Base-by-base conservation (phyloP, 2,797 vertebrate genomes). In the Perodicticus potto region DNA sequence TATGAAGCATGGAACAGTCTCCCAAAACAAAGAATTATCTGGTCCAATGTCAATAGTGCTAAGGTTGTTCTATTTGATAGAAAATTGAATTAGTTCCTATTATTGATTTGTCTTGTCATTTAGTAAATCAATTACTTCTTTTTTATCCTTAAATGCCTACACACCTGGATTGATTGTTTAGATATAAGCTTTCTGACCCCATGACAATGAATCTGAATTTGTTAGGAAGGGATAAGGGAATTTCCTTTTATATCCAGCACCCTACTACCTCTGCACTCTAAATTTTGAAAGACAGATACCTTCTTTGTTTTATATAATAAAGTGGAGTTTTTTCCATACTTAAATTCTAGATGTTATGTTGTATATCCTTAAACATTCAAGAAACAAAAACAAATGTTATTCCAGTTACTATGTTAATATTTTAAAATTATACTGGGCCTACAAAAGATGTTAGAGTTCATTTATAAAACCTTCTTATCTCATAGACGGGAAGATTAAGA, bases 341-440 rank as follows among this genome's bases (percentile, higher is more conserved):
- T 94, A n/a, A 76, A 77, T 70, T 85, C 63, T 69, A 59, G 16
- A 89, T 72, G 3, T 72, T 84, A 94, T 34, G 4, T 22, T 82
- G 17, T 73, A 78, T 69, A 67, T 91, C 32, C 45, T 86, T 91
- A 80, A 37, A 76, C 14, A 70, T 55, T 92, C 55, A 89, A 80
- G 96, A 94, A 94, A 90, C 57, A 90, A 92, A 95, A 63, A 7
- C n/a, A 63, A 25, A 76, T 19, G 13, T 70, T 82, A 83, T 72
- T 74, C 55, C 40, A 40, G 55, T 91, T 70, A 76, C 57, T 37
- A 55, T 29, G 40, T 67, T 80, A 88, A 88, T 81, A 85, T 81
- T 82, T 86, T 78, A 11, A 95, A 91, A 49, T 80, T 76, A 89
- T 37, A n/a, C 73, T 55, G 40, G 91, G 29, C 25, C 19, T 95